Base-by-base conservation (phyloP, 2,113 vertebrate genomes). In the Dipodomys spectabilis region DNA sequence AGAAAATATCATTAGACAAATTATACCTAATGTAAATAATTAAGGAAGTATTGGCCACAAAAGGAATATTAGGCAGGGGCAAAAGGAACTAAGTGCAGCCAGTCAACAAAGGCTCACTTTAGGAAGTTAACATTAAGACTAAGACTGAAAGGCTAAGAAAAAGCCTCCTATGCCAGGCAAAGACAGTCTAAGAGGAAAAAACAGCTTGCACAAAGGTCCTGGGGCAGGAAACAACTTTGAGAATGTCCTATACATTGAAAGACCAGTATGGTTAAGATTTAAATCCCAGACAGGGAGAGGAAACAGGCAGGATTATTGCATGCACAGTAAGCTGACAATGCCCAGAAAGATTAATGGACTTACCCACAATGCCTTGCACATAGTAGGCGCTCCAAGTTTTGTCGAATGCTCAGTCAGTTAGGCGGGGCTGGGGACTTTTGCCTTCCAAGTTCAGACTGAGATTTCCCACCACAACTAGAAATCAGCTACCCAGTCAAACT, bases 281-380 rank as follows among this genome's bases (percentile, higher is more conserved):
- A 84, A 5, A 86, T 53, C 77, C 80, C 77, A 60, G 22, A 25
- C 25, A 89, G 60, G 49, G 65, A 82, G 20, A 39, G 22, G 94
- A 93, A 90, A 30, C 49, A 86, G 85, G 49, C 32, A 96, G 69
- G 67, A 80, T 72, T 57, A 75, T 35, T n/a, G 67, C 69, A 72
- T 88, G 84, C 89, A 62, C 74, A 94, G 69, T 62, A 95, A 94
- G 75, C 93, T 92, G 73, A 96, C 69, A 95, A 90, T 94, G 65
- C 60, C 88, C 74, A 87, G 81, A 87, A 80, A 95, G 80, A 94
- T 85, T 77, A 91, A 94, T 62, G 28, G 89, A 95, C 96, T 96
- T 96, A 97, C 95, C 95, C 93, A 94, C 45, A 96, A 91, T 94
- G 92, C 87, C 90, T 95, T 88, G 64, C 93, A 96, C 94, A 93